Conservation (phyloP, 2,888 invertebrate genomes). For the Heliconius ethilla region DNA sequence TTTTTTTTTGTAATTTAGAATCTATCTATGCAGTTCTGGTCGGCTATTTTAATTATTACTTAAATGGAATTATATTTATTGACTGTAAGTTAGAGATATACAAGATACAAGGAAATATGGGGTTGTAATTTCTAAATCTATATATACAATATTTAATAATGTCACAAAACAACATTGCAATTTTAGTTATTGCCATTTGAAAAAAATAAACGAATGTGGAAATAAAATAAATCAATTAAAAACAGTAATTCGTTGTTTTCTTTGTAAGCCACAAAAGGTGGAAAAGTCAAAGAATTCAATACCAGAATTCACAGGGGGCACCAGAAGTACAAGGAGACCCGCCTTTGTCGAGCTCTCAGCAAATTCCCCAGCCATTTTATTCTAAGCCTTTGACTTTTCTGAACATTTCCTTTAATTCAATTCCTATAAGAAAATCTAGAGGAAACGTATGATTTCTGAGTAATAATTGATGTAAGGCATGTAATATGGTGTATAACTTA, state of each 20-base stretch:
- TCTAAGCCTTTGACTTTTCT: slow-evolving; percentile 18
- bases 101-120: neutral
- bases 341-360: slow-evolving; percentile 22
- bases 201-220: neutral
- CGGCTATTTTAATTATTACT: neutral
- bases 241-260: slow-evolving; percentile 8
- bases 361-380: slow-evolving; percentile 24
- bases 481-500: neutral
- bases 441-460: neutral
- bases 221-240: neutral
- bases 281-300: slow-evolving; percentile 28
- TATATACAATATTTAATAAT: too few relatives aligned
- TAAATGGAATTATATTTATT: neutral
- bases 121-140: neutral
- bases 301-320: slow-evolving; percentile 16
- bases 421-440: neutral
- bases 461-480: neutral
- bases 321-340: slow-evolving; percentile 7
- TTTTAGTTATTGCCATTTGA: neutral
- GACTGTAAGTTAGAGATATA: neutral
- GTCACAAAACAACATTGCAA: too few relatives aligned
- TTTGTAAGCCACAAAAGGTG: slow-evolving; percentile 19
- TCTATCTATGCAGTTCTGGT: too few relatives aligned
- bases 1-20: too few relatives aligned
- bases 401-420: slow-evolving; percentile 17